Conservation (phyloP, 2,797 vertebrate genomes). For the Tangara arthus region DNA sequence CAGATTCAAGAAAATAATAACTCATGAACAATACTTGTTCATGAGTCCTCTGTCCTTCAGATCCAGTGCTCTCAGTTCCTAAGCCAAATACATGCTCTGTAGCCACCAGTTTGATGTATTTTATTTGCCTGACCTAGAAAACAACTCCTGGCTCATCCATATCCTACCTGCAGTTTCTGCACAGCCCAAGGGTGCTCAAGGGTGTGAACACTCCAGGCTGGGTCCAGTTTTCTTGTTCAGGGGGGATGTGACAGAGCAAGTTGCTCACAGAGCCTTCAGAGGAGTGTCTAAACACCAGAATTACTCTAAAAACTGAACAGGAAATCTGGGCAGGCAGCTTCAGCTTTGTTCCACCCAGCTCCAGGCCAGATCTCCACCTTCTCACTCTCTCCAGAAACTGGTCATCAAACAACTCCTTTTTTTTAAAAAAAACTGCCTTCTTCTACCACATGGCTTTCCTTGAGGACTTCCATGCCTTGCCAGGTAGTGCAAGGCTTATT, state of each 20-base stretch:
- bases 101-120: neutral
- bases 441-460: neutral
- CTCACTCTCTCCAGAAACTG: neutral
- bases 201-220: neutral
- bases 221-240: neutral
- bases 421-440: neutral
- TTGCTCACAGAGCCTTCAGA: neutral
- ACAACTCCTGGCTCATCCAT: neutral
- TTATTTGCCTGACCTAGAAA: neutral
- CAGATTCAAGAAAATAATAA: neutral
- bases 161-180: neutral
- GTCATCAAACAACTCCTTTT: neutral
- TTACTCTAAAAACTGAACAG: neutral
- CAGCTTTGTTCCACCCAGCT: neutral
- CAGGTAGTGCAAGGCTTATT: neutral
- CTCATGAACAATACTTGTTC: neutral
- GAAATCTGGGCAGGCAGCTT: neutral
- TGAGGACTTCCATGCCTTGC: neutral
- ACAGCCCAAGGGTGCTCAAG: neutral
- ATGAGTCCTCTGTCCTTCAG: neutral
- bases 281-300: neutral
- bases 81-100: neutral
- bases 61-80: neutral
- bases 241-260: neutral
- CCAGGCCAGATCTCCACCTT: neutral